Percentiles rank a stretch among this genome's conserved stretches.
These are phyloP conservation scores for Tamias sibiricus DNA, from an alignment of 2,113 vertebrate genomes.

Conservation along the genomic window DNA sequence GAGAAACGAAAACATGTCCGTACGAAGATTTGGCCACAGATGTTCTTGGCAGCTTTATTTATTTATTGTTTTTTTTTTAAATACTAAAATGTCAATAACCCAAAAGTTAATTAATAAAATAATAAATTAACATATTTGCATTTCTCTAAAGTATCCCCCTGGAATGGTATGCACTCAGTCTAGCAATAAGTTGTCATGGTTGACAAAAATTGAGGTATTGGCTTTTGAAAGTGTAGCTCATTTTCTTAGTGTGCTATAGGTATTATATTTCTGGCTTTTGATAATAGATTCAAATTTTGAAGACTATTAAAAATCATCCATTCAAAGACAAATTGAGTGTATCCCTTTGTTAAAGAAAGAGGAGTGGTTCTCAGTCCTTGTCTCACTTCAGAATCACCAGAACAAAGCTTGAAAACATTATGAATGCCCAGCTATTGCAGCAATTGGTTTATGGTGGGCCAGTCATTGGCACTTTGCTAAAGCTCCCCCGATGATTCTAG, in stretches of 20 bases:
- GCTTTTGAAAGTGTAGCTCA: background rate
- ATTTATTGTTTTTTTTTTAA: background rate
- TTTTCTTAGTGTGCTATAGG: background rate
- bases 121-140: background rate
- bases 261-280: background rate
- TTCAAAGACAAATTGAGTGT: background rate
- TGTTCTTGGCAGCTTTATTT: background rate
- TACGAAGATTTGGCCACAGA: background rate
- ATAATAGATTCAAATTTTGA: background rate
- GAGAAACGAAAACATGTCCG: background rate
- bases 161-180: background rate
- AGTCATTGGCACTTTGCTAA: background rate
- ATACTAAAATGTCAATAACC: background rate
- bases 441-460: background rate
- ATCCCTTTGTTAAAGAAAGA: background rate
- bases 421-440: background rate
- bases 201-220: background rate
- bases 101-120: background rate
- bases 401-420: background rate
- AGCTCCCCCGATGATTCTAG: background rate
- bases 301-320: background rate
- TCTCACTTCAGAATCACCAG: background rate
- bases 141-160: background rate
- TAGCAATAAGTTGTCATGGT: background rate
- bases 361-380: background rate